Conservation (phyloP, 2,888 invertebrate species). For the Theretra japonica region DNA sequence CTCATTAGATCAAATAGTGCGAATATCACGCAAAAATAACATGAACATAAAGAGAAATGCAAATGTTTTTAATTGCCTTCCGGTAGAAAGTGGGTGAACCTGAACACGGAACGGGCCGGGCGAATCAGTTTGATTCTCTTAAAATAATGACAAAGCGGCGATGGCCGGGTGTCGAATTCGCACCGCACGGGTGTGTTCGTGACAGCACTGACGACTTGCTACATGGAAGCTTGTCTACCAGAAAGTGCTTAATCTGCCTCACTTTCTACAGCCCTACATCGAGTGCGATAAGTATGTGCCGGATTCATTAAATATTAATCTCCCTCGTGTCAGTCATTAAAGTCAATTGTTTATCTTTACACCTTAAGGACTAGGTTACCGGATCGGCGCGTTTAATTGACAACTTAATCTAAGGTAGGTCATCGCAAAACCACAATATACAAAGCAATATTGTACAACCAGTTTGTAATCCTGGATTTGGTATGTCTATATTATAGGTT, state of each 20-base stretch:
- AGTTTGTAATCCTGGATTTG: neutral
- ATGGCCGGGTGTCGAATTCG: conserved; percentile 49
- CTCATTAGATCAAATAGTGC: conserved; percentile 47
- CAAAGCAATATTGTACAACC: neutral
- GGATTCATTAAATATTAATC: conserved; percentile 24
- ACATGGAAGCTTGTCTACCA: conserved; percentile 17
- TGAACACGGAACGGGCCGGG: conserved; percentile 69
- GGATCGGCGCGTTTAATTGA: conserved; percentile 45
- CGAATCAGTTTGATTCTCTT: conserved; percentile 68
- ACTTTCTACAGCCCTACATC: conserved; percentile 44
- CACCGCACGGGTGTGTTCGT: conserved; percentile 33
- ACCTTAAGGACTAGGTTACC: conserved; percentile 43
- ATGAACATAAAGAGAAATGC: conserved; percentile 76
- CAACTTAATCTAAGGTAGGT: conserved; percentile 34
- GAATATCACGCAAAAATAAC: conserved; percentile 59
- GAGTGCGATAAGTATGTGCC: conserved; percentile 1
- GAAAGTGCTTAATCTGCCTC: conserved; percentile 42
- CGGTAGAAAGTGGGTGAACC: conserved; percentile 82
- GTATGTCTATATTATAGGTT: neutral
- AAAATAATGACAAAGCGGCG: conserved; percentile 69
- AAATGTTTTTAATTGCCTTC: conserved; percentile 82
- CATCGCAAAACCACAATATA: neutral
- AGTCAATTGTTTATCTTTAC: conserved; percentile 31
- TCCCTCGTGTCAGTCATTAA: conserved; percentile 26
- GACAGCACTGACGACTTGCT: conserved; percentile 17